Conservation (phyloP, 2,797 vertebrate species). For the Ataeniobius toweri region DNA sequence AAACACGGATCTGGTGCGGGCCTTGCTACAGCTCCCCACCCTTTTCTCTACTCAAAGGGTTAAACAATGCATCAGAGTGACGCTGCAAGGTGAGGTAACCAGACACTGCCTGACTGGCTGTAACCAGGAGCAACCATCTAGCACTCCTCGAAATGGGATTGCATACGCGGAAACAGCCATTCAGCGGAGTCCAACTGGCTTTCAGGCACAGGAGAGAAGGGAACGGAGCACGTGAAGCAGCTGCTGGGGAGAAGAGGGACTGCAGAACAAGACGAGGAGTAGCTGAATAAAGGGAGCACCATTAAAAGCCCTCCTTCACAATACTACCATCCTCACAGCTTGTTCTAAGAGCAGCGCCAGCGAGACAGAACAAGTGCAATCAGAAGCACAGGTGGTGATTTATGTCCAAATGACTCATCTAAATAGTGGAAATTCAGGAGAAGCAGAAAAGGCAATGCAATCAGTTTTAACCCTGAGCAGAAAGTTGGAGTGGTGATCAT, state of each 20-base stretch:
- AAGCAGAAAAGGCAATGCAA: constrained; percentile 26
- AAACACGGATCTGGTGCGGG: constrained; percentile 55
- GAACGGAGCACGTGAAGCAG: constrained; percentile 34
- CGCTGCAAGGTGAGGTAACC: constrained; percentile 78
- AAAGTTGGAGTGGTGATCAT: constrained; percentile 9
- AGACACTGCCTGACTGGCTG: constrained; percentile 75
- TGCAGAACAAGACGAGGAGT: constrained; percentile 49
- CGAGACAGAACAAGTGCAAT: constrained; percentile 15
- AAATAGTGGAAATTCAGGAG: constrained; percentile 28
- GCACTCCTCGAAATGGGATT: constrained; percentile 49
- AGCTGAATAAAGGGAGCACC: constrained; percentile 48
- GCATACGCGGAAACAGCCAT: constrained; percentile 60
- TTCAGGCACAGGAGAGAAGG: constrained; percentile 50
- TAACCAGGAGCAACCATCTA: constrained; percentile 75
- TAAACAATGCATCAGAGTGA: constrained; percentile 69
- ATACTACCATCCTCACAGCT: constrained; percentile 38
- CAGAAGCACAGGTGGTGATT: constrained; percentile 33
- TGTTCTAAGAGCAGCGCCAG: constrained; percentile 19
- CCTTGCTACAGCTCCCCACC: constrained; percentile 44
- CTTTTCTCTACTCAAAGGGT: constrained; percentile 62
- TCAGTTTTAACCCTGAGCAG: constrained; percentile 4
- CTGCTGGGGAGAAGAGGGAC: constrained; percentile 47
- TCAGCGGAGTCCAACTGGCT: constrained; percentile 56
- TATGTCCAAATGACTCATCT: constrained; percentile 31
- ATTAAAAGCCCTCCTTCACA: constrained; percentile 36